Conservation (phyloP, 2,888 invertebrate species). For the Anagyrus pseudococci region DNA sequence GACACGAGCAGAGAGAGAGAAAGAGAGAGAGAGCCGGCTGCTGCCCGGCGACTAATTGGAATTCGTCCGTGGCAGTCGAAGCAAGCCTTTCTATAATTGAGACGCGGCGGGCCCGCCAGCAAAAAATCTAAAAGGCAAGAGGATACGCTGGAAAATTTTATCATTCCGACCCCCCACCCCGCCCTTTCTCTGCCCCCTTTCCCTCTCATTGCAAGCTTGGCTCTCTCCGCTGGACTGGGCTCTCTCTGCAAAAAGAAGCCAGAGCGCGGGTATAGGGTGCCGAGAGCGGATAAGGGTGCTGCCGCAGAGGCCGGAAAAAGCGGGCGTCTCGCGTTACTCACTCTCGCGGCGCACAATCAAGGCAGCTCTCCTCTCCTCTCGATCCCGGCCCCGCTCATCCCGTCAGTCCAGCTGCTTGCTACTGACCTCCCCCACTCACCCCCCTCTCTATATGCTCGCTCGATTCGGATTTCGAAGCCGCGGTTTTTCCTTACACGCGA, state of each 20-base stretch:
- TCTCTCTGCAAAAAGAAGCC: not conserved
- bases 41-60: slow-evolving; percentile 61
- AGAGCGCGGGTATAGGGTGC: not conserved
- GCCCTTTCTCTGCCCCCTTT: not conserved
- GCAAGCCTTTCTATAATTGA: slow-evolving; percentile 62
- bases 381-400: too few relatives aligned
- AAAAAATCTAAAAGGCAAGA: slow-evolving; percentile 54
- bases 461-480: slow-evolving; percentile 37
- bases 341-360: too few relatives aligned
- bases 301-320: slow-evolving; percentile 8
- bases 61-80: slow-evolving; percentile 61
- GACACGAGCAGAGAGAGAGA: too few relatives aligned
- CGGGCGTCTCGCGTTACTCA: slow-evolving; percentile 32
- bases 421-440: too few relatives aligned
- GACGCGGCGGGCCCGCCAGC: slow-evolving; percentile 57
- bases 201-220: not conserved
- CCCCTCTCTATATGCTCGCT: too few relatives aligned
- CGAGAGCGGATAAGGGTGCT: too few relatives aligned
- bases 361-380: not conserved
- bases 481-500: slow-evolving; percentile 35
- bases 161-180: slow-evolving; percentile 37
- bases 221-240: not conserved
- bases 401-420: too few relatives aligned
- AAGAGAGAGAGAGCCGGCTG: too few relatives aligned
- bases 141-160: slow-evolving; percentile 51